These are phyloP conservation scores for Lamellibrachia columna DNA, from an alignment of 2,888 invertebrate genomes.

Conservation along the genomic window DNA sequence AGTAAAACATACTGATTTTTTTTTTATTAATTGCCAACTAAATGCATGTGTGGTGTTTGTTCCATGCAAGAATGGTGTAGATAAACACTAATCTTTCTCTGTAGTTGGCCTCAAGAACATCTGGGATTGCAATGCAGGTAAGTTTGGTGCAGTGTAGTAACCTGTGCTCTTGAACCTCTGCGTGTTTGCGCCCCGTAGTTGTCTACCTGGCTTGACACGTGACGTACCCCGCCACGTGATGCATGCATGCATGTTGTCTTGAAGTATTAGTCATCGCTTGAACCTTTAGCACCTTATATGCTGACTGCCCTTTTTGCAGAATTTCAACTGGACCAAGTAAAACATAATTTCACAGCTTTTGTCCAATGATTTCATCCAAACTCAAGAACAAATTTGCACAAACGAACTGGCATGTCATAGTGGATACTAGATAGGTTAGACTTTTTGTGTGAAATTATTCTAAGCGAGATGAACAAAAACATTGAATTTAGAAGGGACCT, in stretches of 20 bases:
- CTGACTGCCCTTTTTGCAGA: background rate
- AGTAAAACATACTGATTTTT: background rate
- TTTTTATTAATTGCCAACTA: background rate
- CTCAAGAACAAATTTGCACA: too few species aligned
- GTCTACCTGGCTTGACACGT: background rate
- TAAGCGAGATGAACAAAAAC: too few species aligned
- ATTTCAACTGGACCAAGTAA: too few species aligned
- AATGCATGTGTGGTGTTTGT: background rate
- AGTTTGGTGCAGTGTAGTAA: background rate
- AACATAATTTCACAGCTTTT: background rate
- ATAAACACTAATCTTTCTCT: background rate
- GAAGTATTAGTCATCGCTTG: background rate
- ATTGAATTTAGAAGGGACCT: background rate
- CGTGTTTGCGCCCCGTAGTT: background rate
- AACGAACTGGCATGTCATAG: too few species aligned
- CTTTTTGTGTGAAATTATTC: too few species aligned
- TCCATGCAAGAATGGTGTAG: background rate
- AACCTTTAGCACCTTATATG: background rate
- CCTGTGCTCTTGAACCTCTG: background rate
- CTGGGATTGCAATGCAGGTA: conserved; percentile 41
- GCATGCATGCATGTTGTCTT: background rate
- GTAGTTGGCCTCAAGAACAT: conserved; percentile 32
- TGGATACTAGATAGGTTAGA: too few species aligned
- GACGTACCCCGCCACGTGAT: background rate
- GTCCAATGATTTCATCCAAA: background rate